Base-by-base conservation (phyloP, 2,888 invertebrate genomes). In the Scotopteryx bipunctaria region DNA sequence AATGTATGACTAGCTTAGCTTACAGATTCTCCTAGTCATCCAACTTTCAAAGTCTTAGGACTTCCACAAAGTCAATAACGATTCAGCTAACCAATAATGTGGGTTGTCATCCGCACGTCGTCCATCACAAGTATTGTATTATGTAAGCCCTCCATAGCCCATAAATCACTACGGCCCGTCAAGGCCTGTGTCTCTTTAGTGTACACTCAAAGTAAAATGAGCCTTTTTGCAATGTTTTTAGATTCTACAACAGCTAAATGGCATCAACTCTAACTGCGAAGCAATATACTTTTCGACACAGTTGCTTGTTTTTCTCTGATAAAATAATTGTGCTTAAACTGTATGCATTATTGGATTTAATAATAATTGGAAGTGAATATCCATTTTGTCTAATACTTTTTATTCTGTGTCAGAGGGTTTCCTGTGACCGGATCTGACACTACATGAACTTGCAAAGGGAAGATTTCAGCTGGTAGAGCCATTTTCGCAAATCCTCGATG, bases 141-240 rank as follows among this genome's bases (percentile, higher is more conserved):
- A 66, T 53, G 61, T 61, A 59, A 67, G 61, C 66, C 68, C 31
- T 21, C 31, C 32, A n/a, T 25, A 35, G 29, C 64, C 64, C 74
- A 80, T 86, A 85, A 83, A 86, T 86, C 86, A 85, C 76, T 54
- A 60, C 63, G 55, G 67, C 67, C 71, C 14, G 31, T 79, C 77
- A 78, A 25, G 17, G 40, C 31, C 25, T 42, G 32, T 23, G 25
- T 25, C 42, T 41, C 35, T 52, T 25, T 8, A n/a, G 11, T 3
- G 16, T 16, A n/a, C n/a, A n/a, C n/a, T 40, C 9, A 13, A 36
- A 31, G 29, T 5, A 52, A 29, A 31, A 6, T 46, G 5, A 19
- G 17, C 32, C 32, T 36, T 52, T 15, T 37, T 1, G 2, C 14
- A 5, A 2, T 11, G 11, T 9, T 3, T 4, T 3, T 27, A 27